Percentiles rank a stretch among this genome's conserved stretches.
These are phyloP conservation scores for Pelecanus crispus DNA, from an alignment of 2,113 vertebrate genomes.

Conservation along the genomic window DNA sequence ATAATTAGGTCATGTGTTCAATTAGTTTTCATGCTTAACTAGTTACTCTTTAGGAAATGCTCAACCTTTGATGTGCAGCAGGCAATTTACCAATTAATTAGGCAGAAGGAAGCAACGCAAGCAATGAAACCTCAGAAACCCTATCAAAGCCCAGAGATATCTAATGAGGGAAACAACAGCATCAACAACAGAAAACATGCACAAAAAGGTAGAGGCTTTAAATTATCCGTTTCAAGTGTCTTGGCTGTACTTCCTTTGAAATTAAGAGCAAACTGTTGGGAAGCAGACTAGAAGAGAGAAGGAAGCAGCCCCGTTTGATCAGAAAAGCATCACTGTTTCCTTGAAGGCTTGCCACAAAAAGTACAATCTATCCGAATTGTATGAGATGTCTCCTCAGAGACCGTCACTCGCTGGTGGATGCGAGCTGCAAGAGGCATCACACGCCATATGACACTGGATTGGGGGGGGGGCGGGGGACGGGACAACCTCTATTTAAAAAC, in stretches of 20 bases:
- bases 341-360: background rate
- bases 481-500: background rate
- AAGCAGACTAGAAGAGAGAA: background rate
- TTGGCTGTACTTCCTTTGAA: background rate
- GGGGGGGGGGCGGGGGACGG: too few relatives aligned
- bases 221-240: background rate
- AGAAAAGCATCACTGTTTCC: background rate
- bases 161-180: constrained; percentile 54
- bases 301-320: background rate
- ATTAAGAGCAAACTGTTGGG: background rate
- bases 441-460: rapidly evolving
- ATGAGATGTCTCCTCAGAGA: background rate
- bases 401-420: background rate
- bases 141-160: constrained; percentile 43
- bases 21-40: constrained; percentile 64
- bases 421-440: background rate
- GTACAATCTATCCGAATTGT: background rate
- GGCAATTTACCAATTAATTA: constrained; percentile 52
- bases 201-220: background rate
- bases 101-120: constrained; percentile 38
- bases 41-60: constrained; percentile 49
- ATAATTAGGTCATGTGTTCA: constrained; percentile 71
- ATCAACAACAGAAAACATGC: background rate
- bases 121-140: constrained; percentile 41
- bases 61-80: constrained; percentile 58